Evolutionary conservation across 1,140 invertebrate genomes (phyloP).

Genomic region (Pseudomyrmex pallidus): DNA sequence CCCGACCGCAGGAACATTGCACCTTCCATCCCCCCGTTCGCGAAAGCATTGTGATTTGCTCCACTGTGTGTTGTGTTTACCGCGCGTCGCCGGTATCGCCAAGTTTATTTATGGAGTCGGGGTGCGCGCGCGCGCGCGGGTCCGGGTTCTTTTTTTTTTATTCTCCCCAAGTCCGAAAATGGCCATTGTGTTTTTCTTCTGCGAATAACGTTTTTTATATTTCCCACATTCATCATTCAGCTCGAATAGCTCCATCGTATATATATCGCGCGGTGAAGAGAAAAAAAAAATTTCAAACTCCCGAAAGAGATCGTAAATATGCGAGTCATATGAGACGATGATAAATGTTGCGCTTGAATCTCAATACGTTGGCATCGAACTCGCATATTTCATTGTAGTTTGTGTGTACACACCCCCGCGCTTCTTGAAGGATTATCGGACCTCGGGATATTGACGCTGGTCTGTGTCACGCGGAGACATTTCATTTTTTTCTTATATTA

Average conservation of each 20-base stretch:
- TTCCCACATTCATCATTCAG: conserved; percentile 22
- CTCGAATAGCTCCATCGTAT: conserved; percentile 3
- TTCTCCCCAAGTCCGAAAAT: conserved; percentile 1
- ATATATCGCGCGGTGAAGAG: background rate
- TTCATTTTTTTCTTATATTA: background rate
- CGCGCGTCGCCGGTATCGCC: background rate
- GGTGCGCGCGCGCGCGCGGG: too few species aligned
- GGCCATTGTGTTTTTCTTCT: background rate
- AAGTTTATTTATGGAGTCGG: conserved; percentile 31
- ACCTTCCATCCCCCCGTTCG: conserved; percentile 13
- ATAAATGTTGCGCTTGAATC: conserved; percentile 37
- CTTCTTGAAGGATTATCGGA: conserved; percentile 14
- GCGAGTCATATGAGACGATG: conserved; percentile 37
- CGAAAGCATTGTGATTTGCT: conserved; percentile 43
- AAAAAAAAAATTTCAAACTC: conserved; percentile 17
- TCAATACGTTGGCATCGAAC: conserved; percentile 4
- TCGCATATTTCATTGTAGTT: conserved; percentile 10
- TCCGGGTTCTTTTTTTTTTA: conserved; percentile 3
- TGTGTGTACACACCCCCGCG: too few species aligned
- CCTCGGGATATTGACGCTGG: background rate
- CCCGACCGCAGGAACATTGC: conserved; percentile 21
- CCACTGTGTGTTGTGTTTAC: conserved; percentile 23
- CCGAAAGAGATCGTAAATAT: conserved; percentile 16
- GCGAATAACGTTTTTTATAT: background rate
- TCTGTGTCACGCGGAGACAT: background rate